Conservation (phyloP, 2,113 vertebrate genomes). For the Azemiops feae region DNA sequence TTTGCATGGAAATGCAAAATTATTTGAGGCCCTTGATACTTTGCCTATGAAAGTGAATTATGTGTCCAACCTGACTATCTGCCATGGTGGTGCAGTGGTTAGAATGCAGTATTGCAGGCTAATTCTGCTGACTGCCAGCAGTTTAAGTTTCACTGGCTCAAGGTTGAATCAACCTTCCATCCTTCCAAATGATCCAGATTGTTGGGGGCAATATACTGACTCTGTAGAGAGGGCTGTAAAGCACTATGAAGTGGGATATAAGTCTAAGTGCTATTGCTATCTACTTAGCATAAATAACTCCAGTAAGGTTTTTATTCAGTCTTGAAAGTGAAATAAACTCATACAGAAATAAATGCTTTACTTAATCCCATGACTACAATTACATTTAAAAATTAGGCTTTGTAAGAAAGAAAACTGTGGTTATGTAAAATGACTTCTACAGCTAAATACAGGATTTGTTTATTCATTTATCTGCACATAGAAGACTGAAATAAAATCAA, state of each 20-base stretch:
- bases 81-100: neutral
- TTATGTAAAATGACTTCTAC: neutral
- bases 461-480: neutral
- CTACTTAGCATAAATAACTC: neutral
- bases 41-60: neutral
- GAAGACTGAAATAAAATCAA: neutral
- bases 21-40: neutral
- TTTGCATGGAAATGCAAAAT: too few relatives aligned
- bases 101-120: too few relatives aligned
- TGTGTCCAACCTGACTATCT: neutral
- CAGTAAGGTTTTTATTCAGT: neutral
- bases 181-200: too few relatives aligned
- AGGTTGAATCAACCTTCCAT: too few relatives aligned
- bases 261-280: too few relatives aligned
- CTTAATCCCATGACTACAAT: neutral
- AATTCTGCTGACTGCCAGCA: too few relatives aligned
- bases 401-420: neutral
- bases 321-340: conserved; percentile 8
- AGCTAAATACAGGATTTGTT: neutral
- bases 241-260: too few relatives aligned
- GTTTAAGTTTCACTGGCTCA: too few relatives aligned
- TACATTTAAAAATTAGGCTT: neutral
- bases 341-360: neutral
- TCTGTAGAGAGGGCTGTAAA: too few relatives aligned
- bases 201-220: too few relatives aligned